Evolutionary conservation across 2,888 invertebrate genomes (phyloP), one percentile per base, ranked within the genome.

Genomic region (Drosophila parthenogenetica): DNA sequence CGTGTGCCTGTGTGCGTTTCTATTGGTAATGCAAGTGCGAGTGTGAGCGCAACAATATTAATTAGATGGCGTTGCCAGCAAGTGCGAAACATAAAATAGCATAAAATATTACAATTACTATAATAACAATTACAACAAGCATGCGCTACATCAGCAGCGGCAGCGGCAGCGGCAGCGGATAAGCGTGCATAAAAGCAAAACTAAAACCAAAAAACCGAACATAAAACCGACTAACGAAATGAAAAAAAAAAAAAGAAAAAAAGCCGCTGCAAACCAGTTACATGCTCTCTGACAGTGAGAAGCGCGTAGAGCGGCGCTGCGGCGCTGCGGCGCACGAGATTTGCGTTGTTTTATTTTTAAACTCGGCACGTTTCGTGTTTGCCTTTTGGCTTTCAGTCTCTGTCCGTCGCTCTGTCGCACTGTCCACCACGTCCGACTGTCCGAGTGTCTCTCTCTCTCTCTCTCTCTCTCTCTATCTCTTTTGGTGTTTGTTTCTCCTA

Each of bases 221-320:
- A 32, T 14, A 46, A 46, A 29, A 25, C 46, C 25, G 29, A 29
- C 29, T 29, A 29, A 29, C 29, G 29, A 29, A 29, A 29, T 8
- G 8, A 8, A 29, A 29, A 46, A 61, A 61, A 74, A 68, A 51
- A 71, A 73, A 2, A 46, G 1, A 35, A 13, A 2, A 40, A 51
- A 40, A n/a, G 66, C 84, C 72, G 75, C 79, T 71, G 73, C 73
- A 81, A 90, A 90, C 90, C 90, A 87, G 90, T 89, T 84, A 76
- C 76, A 90, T 81, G 58, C 62, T 60, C 60, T 64, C 55, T 73
- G 69, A 46, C 73, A 73, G 59, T 75, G 70, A 72, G 81, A 79
- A 69, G 75, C 67, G 79, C 73, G 49, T 69, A 61, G 67, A 70
- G 70, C 82, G 72, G 72, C 70, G 46, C 60, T 59, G 70, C 82